Evolutionary conservation across 2,888 invertebrate genomes (phyloP).

Genomic region (Drosophila rubida): DNA sequence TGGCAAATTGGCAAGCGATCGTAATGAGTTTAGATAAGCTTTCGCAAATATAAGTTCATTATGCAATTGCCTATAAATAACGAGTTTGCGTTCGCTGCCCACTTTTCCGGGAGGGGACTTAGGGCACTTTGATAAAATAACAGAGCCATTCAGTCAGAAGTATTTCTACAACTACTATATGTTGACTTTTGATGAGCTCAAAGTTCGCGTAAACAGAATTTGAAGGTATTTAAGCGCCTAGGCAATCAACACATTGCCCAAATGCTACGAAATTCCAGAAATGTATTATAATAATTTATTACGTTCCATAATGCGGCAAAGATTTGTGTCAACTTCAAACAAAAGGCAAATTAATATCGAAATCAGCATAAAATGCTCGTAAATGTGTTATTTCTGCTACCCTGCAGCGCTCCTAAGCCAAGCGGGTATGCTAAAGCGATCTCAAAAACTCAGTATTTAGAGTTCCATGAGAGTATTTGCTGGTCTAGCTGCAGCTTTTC

Average conservation of each 20-base stretch:
- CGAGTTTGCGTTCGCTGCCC: not conserved
- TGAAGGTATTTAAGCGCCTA: slow-evolving; percentile 29
- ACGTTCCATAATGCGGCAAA: slow-evolving; percentile 35
- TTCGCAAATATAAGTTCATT: slow-evolving; percentile 24
- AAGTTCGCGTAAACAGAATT: slow-evolving; percentile 39
- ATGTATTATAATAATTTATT: slow-evolving; percentile 22
- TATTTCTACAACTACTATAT: slow-evolving; percentile 32
- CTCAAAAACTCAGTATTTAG: not conserved
- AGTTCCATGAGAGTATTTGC: not conserved
- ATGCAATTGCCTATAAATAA: slow-evolving; percentile 56
- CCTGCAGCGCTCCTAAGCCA: slow-evolving; percentile 4
- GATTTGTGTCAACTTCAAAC: slow-evolving; percentile 52
- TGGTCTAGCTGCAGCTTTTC: not conserved
- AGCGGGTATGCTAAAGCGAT: not conserved
- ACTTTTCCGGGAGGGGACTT: slow-evolving; percentile 2
- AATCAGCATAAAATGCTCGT: slow-evolving; percentile 61
- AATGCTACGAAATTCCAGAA: slow-evolving; percentile 40
- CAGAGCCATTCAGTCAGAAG: slow-evolving; percentile 35
- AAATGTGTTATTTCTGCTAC: slow-evolving; percentile 35
- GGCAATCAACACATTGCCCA: slow-evolving; percentile 50
- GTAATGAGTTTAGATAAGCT: slow-evolving; percentile 43
- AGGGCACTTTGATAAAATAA: slow-evolving; percentile 48
- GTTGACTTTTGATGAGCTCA: slow-evolving; percentile 48
- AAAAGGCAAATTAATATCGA: slow-evolving; percentile 46
- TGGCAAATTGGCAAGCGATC: slow-evolving; percentile 18